Evolutionary conservation across 2,113 vertebrate genomes (phyloP).

Genomic region (Mungos mungo): DNA sequence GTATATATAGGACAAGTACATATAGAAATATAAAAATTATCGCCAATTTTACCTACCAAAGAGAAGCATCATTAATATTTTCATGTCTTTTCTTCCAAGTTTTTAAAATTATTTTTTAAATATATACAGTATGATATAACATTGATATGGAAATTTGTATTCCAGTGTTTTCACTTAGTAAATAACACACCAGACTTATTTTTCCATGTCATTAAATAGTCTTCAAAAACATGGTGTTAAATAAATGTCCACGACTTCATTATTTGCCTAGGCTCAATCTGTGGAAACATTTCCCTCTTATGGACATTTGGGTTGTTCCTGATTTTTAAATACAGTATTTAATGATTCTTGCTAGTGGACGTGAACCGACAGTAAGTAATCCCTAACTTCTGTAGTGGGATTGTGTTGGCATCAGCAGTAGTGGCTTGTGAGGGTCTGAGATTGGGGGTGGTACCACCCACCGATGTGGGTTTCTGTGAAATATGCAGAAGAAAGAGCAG

Average conservation of each 20-base stretch:
- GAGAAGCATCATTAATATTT: background rate
- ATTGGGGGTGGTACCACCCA: background rate
- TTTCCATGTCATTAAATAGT: background rate
- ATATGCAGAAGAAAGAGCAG: background rate
- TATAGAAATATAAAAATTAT: background rate
- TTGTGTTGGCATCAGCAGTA: background rate
- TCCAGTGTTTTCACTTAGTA: constrained; percentile 12
- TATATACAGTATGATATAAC: background rate
- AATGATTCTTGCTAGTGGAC: background rate
- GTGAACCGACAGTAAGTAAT: background rate
- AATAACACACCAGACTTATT: background rate
- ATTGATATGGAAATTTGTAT: background rate
- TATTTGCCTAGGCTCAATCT: background rate
- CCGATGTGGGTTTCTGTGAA: background rate
- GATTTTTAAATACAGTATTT: background rate
- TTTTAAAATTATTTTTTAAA: background rate
- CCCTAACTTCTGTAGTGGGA: background rate
- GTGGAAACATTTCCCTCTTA: background rate
- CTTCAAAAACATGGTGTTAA: background rate
- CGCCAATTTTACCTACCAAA: background rate
- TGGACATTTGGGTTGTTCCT: background rate
- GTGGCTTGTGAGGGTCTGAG: background rate
- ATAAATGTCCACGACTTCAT: background rate
- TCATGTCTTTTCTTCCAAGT: background rate
- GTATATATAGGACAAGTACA: background rate